A percentile compares a stretch with the other conserved stretches of the same genome.
Conservation (phyloP, 2,888 invertebrate genomes). For the Anarsia innoxiella region DNA sequence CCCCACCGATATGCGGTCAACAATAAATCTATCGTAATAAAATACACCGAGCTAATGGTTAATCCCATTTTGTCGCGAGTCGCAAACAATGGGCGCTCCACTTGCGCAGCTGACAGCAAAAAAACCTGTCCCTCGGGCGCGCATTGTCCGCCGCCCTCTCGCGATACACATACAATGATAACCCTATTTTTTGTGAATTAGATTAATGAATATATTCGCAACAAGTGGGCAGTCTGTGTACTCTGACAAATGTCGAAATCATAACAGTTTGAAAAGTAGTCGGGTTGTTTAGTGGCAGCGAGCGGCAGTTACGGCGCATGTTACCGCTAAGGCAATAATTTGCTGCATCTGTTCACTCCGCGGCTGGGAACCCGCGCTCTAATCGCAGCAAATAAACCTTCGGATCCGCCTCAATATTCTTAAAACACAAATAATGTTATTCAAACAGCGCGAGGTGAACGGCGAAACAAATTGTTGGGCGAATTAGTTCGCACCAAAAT, state of each 20-base stretch:
- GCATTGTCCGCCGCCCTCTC: conserved; percentile 13
- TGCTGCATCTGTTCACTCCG: conserved; percentile 7
- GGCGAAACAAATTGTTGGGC: conserved; percentile 21
- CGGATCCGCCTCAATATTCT: too few relatives aligned
- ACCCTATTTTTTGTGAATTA: conserved; percentile 23
- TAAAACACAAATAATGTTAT: conserved; percentile 9
- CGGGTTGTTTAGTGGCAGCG: neutral
- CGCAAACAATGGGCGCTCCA: conserved; percentile 45
- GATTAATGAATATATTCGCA: conserved; percentile 31
- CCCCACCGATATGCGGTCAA: conserved; percentile 19
- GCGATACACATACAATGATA: conserved; percentile 9
- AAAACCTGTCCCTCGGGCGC: conserved; percentile 36
- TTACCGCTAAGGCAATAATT: neutral
- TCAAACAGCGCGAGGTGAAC: conserved; percentile 12
- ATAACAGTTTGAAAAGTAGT: neutral
- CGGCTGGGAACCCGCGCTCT: conserved; percentile 1
- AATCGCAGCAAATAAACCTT: conserved; percentile 7
- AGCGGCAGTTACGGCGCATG: conserved; percentile 2
- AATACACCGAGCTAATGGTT: conserved; percentile 27
- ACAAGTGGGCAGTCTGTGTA: conserved; percentile 35
- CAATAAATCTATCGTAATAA: conserved; percentile 31
- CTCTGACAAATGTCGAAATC: conserved; percentile 21
- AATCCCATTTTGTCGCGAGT: conserved; percentile 43
- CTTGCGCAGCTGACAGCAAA: conserved; percentile 67
- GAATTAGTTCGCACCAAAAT: conserved; percentile 23